Base-by-base conservation (phyloP, 1,140 invertebrate genomes). In the Anoplophora glabripennis region DNA sequence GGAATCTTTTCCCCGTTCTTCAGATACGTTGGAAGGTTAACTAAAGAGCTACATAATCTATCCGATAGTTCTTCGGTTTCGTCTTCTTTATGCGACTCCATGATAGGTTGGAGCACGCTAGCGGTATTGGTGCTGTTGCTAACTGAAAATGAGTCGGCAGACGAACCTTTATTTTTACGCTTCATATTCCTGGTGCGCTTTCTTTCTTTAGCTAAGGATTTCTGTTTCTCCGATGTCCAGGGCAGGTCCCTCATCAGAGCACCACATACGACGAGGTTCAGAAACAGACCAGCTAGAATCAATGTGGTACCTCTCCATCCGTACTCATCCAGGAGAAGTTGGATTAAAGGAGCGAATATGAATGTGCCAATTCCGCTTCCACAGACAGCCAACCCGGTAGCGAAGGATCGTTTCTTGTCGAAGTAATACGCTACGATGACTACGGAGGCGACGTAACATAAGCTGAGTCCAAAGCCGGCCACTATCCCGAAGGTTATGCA, bases 351-450 rank as follows among this genome's bases (percentile, higher is more conserved):
- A 1, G 93, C 89, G 75, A 96, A 94, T 48, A 96, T 84, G 72
- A 96, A 94, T 0, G 93, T 96, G 1, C 94, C 89, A 40, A 92
- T 89, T 7, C 90, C 90, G 68, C 89, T 92, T 0, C 93, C 93
- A 71, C 92, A 94, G 1, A 96, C 93, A 0, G 93, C 90, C 17
- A 98, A 80, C 0, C 95, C 95, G 0, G 94, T 98, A 0, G 95
- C 95, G 41, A 98, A 83, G 0, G 93, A 95, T 47, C 94, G 78
- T 69, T 85, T 88, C 66, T 91, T 91, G 66, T 98, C 94, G 74
- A 98, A 98, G 74, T 97, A 98, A 72, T 95, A 96, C 1, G 94
- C 93, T 3, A 98, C 94, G 63, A 94, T 93, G 0, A 98, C 94
- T 1, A 93, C 89, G 0, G 90, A 90, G 1, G 93, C 89, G 1